Evolutionary conservation across 2,113 vertebrate genomes (phyloP), one percentile per base, ranked within the genome.

Genomic region (Prochilodus magdalenae): DNA sequence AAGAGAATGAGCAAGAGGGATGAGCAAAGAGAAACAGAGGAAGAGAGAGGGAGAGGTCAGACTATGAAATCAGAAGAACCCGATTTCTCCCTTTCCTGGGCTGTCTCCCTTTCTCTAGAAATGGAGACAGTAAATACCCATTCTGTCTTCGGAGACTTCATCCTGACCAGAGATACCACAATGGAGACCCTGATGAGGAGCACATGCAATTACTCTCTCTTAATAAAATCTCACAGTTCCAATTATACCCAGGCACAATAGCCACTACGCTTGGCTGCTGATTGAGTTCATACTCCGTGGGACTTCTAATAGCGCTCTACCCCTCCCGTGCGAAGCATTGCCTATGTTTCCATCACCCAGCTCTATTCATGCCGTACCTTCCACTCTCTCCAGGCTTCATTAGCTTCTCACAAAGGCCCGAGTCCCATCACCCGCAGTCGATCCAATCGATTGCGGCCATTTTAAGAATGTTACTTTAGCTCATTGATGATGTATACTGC

Each of bases 201-300:
- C 91, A 87, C 92, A 93, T 89, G 92, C 92, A 92, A 94, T 94
- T 92, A 92, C 92, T 92, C 90, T 92, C 91, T 93, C 91, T 93
- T 94, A 94, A 93, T 94, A 94, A 94, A 94, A 94, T 93, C 92
- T 94, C 91, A 91, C 89, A 92, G 91, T 94, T 94, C 92, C 93
- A 91, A 94, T 93, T 93, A 94, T 92, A 89, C 83, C 77, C 51
- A 47, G 18, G 89, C 87, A 94, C 93, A 94, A 94, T 93, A 87
- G 92, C 86, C 89, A 85, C 85, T 88, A 87, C 84, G 90, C 88
- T 89, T 86, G 86, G 85, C 85, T 81, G 76, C 87, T 94, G 93
- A 94, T 94, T 94, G 93, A 94, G 93, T 94, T 92, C 92, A 87
- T 88, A 85, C 88, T 92, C 82, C 84, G 83, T 76, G 30, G 79